These are phyloP conservation scores for Gorsachius goisagi DNA, from an alignment of 2,113 vertebrate genomes.

Conservation along the genomic window DNA sequence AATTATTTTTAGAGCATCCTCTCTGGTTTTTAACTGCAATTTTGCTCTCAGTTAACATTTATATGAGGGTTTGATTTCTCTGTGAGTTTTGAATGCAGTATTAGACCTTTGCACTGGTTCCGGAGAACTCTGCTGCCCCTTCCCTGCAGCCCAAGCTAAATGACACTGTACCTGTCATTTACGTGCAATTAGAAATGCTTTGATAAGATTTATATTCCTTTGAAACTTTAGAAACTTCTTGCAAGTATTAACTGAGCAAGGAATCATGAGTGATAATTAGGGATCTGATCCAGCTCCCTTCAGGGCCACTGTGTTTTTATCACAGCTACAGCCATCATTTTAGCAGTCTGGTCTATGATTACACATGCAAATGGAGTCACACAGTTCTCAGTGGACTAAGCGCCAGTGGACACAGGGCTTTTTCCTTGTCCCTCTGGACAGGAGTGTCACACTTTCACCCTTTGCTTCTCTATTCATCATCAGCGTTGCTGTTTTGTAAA, in stretches of 20 bases:
- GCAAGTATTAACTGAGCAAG: neutral
- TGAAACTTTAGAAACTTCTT: constrained; percentile 57
- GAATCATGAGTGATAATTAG: constrained; percentile 11
- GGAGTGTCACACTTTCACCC: neutral
- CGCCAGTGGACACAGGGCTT: neutral
- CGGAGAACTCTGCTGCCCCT: constrained; percentile 2
- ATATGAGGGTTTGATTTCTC: constrained; percentile 12
- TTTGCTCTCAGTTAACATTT: constrained; percentile 72
- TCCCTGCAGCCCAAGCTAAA: constrained; percentile 3
- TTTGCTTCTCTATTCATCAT: neutral
- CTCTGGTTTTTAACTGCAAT: constrained; percentile 71
- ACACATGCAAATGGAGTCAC: neutral
- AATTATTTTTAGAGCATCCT: constrained; percentile 75
- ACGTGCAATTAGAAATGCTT: constrained; percentile 39
- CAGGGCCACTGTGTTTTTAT: constrained; percentile 16
- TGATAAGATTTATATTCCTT: constrained; percentile 38
- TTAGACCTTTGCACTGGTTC: constrained; percentile 9
- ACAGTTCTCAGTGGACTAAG: neutral
- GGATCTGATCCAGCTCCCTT: constrained; percentile 28
- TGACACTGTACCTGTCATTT: neutral
- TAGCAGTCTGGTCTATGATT: neutral
- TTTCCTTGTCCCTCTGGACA: neutral
- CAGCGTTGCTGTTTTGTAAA: neutral
- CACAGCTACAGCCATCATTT: neutral
- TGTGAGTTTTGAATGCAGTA: neutral